phyloP scores from a whole-genome alignment of 2,888 invertebrate species.

The Clusia tigrina region DNA sequence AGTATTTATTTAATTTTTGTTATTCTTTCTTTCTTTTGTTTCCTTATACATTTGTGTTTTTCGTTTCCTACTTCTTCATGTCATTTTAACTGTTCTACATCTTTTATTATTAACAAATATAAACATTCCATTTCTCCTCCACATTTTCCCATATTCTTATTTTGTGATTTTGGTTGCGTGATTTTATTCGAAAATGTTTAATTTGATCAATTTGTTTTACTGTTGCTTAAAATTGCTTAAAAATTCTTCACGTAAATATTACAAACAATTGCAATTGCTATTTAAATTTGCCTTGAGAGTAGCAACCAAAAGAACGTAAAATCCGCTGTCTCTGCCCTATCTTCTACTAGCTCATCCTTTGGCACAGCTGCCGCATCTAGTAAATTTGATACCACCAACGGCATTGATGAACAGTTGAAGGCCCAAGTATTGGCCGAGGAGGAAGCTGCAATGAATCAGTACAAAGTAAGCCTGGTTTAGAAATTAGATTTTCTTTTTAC shows the following conservation, averaged over 20 bases:
- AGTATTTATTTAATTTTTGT: background rate
- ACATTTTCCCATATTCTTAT: no score
- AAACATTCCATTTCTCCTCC: background rate
- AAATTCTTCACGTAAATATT: no score
- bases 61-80: background rate
- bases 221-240: no score
- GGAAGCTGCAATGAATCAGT: conserved; percentile 93
- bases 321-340: conserved; percentile 86
- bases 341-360: conserved; percentile 88
- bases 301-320: conserved; percentile 90
- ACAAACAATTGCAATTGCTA: no score
- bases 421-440: conserved; percentile 93
- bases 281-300: conserved; percentile 54
- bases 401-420: conserved; percentile 85
- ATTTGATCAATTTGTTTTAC: conserved; percentile 3
- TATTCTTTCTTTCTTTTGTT: background rate
- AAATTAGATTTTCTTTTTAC: conserved; percentile 11
- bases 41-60: background rate
- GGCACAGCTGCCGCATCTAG: conserved; percentile 82
- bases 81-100: background rate
- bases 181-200: background rate
- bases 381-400: conserved; percentile 75
- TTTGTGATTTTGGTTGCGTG: conserved; percentile 28
- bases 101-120: background rate
- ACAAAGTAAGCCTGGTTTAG: conserved; percentile 76